These are phyloP conservation scores for Manduca sexta DNA, from an alignment of 1,140 invertebrate species.

Conservation along the genomic window DNA sequence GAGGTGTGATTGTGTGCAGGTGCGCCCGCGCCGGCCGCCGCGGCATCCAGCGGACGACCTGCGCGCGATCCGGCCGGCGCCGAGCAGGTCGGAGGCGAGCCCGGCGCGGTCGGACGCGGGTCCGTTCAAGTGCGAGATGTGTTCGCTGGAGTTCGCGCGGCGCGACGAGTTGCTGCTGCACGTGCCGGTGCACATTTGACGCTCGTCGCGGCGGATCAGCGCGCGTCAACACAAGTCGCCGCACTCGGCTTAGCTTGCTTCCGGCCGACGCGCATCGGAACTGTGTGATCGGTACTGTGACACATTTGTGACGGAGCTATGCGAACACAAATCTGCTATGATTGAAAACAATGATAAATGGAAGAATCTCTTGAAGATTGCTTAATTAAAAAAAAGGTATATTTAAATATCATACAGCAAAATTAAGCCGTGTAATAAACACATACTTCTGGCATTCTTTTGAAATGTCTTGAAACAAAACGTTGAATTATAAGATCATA, in stretches of 20 bases:
- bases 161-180: slow-evolving; percentile 82
- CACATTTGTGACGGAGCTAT: too few species aligned
- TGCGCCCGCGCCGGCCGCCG: slow-evolving; percentile 59
- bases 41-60: slow-evolving; percentile 67
- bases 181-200: slow-evolving; percentile 87
- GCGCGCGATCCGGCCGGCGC: slow-evolving; percentile 36
- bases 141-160: slow-evolving; percentile 81
- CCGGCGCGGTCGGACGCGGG: slow-evolving; percentile 20
- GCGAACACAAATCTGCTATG: too few species aligned
- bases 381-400: too few species aligned
- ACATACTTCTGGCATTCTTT: too few species aligned
- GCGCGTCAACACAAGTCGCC: not conserved
- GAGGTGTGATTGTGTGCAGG: slow-evolving; percentile 27
- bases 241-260: not conserved
- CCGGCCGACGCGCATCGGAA: too few species aligned
- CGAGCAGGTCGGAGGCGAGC: not conserved
- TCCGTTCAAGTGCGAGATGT: slow-evolving; percentile 84
- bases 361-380: too few species aligned
- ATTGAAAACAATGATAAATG: too few species aligned
- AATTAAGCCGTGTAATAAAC: too few species aligned
- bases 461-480: too few species aligned
- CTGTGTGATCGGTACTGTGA: too few species aligned
- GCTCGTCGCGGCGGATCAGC: not conserved
- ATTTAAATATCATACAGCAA: too few species aligned
- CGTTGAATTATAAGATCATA: too few species aligned